A percentile compares a stretch with the other conserved stretches of the same genome.
Evolutionary conservation across 2,797 vertebrate genomes (phyloP).

Genomic region (Mus spretus): DNA sequence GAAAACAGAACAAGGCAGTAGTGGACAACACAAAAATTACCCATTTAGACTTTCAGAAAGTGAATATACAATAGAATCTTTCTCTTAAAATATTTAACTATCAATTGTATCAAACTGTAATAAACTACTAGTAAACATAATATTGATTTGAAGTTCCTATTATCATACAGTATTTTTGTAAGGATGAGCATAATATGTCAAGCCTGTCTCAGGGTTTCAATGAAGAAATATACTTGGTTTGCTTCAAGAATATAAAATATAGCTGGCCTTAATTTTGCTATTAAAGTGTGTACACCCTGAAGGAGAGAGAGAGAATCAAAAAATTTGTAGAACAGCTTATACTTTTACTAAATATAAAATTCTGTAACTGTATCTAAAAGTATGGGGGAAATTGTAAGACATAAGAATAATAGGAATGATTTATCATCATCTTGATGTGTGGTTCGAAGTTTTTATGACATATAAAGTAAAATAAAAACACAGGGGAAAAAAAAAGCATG

Average conservation of each 20-base stretch:
- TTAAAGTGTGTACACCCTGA: conserved; percentile 15
- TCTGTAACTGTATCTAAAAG: background rate
- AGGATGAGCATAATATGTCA: background rate
- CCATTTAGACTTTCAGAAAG: conserved; percentile 57
- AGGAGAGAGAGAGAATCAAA: background rate
- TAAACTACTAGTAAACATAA: conserved; percentile 40
- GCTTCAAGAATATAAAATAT: conserved; percentile 50
- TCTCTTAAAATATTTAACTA: conserved; percentile 24
- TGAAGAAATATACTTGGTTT: conserved; percentile 47
- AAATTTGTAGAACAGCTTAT: background rate
- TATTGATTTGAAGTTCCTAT: conserved; percentile 42
- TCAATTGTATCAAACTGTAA: conserved; percentile 52
- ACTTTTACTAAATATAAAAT: conserved; percentile 6
- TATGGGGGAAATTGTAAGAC: background rate
- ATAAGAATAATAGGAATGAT: conserved; percentile 13
- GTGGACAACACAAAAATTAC: conserved; percentile 1
- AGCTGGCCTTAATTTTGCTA: conserved; percentile 4
- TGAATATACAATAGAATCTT: background rate
- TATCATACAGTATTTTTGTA: conserved; percentile 42
- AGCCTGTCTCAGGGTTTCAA: conserved; percentile 33
- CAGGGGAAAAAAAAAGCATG: background rate
- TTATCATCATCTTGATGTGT: conserved; percentile 32
- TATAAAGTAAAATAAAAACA: conserved; percentile 47
- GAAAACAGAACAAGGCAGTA: conserved; percentile 27
- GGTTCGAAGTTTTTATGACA: background rate